Evolutionary conservation across 2,797 vertebrate species (phyloP), one percentile per base, ranked within the genome.

Genomic region (Gastrophryne carolinensis): DNA sequence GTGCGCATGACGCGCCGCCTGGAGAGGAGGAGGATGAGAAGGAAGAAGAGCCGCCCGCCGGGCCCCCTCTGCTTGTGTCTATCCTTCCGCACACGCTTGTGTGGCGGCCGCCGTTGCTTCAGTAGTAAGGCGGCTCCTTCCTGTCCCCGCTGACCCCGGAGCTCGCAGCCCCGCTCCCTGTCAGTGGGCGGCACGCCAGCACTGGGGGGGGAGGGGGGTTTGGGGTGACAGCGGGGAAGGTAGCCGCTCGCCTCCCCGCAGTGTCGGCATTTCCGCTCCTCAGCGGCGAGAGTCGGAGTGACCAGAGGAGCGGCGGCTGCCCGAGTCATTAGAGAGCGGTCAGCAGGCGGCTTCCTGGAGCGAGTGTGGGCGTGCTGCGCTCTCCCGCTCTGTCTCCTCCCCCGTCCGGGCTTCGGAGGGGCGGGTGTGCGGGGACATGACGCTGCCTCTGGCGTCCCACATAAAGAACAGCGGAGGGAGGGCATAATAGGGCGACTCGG

Each of bases 391-490:
- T 4, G 57, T 35, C 57, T 60, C 70, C 58, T 30, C 70, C 70
- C 60, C 58, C 23, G 70, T 3, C 58, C 70, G 57, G 70, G 70
- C 47, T 54, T 4, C 41, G 58, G 47, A 23, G 39, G 70, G 70
- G 58, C 44, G 60, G 70, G 47, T 4, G 32, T 52, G 39, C 50
- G 30, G 58, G 60, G 58, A 50, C 58, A 73, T 73, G 70, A 73
- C 70, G 70, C 70, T 72, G 44, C 70, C 58, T 34, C 58, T 32
- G 37, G 70, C 70, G 70, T 73, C 70, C 70, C 70, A 54, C 58
- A 73, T 63, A 73, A 73, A 73, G 58, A n/a, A 73, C 47, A 41
- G 5, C 21, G 24, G 30, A 53, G 57, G 37, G n/a, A 30, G 68
- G 13, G 17, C 4, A 29, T 26, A 5, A 21, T 24, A 4, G 19